A percentile compares a stretch with the other conserved stretches of the same genome.
Conservation (phyloP, 2,113 vertebrate species). For the Thinocorus orbignyianus region DNA sequence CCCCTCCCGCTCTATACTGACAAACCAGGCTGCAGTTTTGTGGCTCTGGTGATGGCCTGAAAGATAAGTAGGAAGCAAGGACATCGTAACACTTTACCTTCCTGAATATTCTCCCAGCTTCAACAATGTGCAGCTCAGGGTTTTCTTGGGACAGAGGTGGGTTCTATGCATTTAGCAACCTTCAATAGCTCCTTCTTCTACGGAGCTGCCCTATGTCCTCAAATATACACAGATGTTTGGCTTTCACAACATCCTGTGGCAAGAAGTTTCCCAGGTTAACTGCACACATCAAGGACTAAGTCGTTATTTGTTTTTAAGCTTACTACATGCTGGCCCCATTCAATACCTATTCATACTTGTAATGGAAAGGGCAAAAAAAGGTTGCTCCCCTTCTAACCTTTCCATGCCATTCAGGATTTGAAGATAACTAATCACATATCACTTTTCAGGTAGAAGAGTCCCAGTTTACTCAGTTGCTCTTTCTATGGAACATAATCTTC, state of each 20-base stretch:
- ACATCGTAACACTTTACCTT: not conserved
- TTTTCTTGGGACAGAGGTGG: not conserved
- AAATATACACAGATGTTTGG: not conserved
- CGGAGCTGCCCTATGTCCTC: not conserved
- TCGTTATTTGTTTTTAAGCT: not conserved
- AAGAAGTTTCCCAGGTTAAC: conserved; percentile 10
- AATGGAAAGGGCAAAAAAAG: not conserved
- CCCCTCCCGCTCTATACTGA: accelerated
- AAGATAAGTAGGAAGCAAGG: not conserved
- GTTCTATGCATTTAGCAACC: not conserved
- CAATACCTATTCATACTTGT: not conserved
- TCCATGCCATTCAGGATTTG: not conserved
- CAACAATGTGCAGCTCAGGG: not conserved
- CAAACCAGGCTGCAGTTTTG: not conserved
- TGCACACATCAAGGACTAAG: conserved; percentile 32
- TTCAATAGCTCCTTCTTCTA: not conserved
- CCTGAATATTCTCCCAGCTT: not conserved
- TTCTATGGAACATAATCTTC: not conserved
- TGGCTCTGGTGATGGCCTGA: not conserved
- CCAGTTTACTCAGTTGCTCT: not conserved
- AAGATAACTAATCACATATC: not conserved
- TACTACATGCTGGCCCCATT: not conserved
- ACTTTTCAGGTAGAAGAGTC: not conserved
- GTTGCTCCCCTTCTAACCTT: not conserved
- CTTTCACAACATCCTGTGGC: not conserved